A percentile compares a stretch with the other conserved stretches of the same genome.
These are phyloP conservation scores for Motacilla alba DNA, from an alignment of 2,113 vertebrate genomes.

Conservation along the genomic window DNA sequence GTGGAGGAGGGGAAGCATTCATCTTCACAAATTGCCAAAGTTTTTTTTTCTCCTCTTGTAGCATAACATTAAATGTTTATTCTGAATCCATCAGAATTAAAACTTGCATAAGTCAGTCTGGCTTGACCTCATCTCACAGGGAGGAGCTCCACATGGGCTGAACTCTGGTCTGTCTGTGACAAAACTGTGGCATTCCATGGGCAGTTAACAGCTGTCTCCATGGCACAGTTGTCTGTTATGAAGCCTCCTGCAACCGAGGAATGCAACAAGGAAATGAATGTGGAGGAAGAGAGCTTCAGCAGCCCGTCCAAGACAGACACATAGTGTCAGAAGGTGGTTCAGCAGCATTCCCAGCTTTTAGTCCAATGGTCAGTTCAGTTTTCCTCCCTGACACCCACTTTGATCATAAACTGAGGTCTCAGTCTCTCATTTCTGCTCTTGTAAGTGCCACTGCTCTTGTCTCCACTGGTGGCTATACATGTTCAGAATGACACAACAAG, in stretches of 20 bases:
- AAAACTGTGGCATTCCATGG: neutral
- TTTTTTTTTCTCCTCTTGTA: neutral
- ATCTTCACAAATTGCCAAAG: neutral
- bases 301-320: neutral
- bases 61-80: neutral
- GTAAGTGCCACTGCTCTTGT: neutral
- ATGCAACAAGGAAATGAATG: neutral
- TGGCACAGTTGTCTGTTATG: neutral
- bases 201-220: too few relatives aligned
- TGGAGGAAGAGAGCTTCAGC: neutral
- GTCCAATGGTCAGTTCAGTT: neutral
- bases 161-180: neutral
- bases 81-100: neutral
- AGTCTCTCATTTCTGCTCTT: neutral
- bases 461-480: rapidly evolving
- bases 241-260: neutral
- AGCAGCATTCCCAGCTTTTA: neutral
- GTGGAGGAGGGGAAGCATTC: neutral
- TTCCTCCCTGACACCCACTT: neutral
- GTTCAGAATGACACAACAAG: neutral
- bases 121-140: neutral
- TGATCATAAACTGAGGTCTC: neutral
- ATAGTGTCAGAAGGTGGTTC: neutral
- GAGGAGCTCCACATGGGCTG: neutral
- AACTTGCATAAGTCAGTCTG: neutral